These are phyloP conservation scores for Heterohyrax brucei DNA, from an alignment of 2,797 vertebrate genomes.

Conservation along the genomic window DNA sequence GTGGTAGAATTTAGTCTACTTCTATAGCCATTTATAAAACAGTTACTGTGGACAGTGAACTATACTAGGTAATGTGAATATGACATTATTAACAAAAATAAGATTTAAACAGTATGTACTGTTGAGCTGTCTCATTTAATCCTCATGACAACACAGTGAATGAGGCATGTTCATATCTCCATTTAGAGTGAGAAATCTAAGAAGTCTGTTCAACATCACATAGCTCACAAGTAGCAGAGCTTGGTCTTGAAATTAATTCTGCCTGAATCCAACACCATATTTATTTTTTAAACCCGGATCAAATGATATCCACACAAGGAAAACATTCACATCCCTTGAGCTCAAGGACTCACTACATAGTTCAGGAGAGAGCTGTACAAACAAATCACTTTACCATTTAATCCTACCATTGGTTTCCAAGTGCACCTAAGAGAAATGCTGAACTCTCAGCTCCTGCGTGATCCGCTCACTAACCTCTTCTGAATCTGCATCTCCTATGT, in stretches of 20 bases:
- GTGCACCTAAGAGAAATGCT: not conserved
- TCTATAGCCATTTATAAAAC: not conserved
- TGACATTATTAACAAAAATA: not conserved
- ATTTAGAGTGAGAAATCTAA: not conserved
- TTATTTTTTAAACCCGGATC: not conserved
- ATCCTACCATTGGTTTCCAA: not conserved
- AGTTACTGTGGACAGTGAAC: not conserved
- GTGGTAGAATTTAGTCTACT: not conserved
- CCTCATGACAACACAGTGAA: not conserved
- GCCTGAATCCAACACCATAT: not conserved
- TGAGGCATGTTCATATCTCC: not conserved
- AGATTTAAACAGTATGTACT: not conserved
- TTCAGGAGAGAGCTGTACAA: not conserved
- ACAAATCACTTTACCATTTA: not conserved
- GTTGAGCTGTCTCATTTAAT: not conserved
- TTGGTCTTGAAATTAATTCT: not conserved
- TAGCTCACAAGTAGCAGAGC: not conserved
- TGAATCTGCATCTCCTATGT: not conserved
- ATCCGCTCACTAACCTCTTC: not conserved
- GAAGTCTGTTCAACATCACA: not conserved
- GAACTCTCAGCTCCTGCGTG: not conserved
- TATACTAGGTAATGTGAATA: not conserved
- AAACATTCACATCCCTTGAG: not conserved
- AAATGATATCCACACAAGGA: not conserved
- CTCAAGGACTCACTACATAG: not conserved